Base-by-base conservation (phyloP, 2,797 vertebrate genomes). In the Rhinella marina region DNA sequence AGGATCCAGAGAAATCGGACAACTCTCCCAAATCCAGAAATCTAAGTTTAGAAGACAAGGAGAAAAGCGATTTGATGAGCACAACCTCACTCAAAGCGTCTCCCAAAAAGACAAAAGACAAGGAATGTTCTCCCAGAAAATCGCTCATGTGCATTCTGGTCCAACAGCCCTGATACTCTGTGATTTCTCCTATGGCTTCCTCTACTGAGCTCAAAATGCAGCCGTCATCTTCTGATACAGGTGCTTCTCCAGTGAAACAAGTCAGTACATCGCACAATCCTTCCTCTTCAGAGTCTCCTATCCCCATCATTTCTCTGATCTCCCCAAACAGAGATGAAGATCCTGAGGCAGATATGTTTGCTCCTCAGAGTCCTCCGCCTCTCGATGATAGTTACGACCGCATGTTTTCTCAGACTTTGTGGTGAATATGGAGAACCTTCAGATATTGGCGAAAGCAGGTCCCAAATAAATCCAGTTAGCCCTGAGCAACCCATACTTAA, bases 341-440 rank as follows among this genome's bases (percentile, higher is more conserved):
- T 12, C 48, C 84, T 1, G 80, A 86, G 61, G 19, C 29, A 25
- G 73, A 86, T n/a, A 23, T 79, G 62, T 82, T 68, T 61, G 21
- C 14, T 56, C 54, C 78, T 78, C 59, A 86, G 0, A 21, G 48
- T 0, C 90, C 92, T 7, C 2, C n/a, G 59, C 87, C 87, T 76
- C 52, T 90, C 78, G 92, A 95, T 66, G 90, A 92, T 80, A 94
- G 93, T 85, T 95, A 91, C 29, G 91, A 90, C 23, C 85, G 0
- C 16, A 93, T 95, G 72, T 96, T 96, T 91, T 94, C 95, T 9
- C 89, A 92, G 25, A 91, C 94, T 32, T n/a, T 93, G 89, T 90
- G 93, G 91, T 8, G 89, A 92, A 23, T 90, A 91, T 32, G 84
- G 86, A 56, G 93, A 95, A 25, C 82, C 88, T 8, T 90, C 91